Conservation (phyloP, 2,113 vertebrate genomes). For the Coptodon bakossiorum region DNA sequence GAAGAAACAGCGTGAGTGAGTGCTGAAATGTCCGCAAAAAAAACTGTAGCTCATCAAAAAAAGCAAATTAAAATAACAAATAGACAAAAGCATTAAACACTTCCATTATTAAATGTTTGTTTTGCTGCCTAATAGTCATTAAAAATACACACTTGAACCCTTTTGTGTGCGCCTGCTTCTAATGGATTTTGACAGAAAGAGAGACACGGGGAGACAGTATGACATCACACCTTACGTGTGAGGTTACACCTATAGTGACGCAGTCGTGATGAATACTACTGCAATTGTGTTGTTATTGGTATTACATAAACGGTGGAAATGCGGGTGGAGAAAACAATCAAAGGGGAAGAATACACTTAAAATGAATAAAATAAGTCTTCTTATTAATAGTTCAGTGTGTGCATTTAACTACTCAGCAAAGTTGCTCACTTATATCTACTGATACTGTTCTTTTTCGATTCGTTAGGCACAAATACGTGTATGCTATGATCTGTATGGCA, state of each 20-base stretch:
- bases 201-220: not conserved
- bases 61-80: not conserved
- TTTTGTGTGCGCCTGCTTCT: not conserved
- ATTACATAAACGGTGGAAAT: not conserved
- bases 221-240: constrained; percentile 50
- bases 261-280: constrained; percentile 22
- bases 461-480: not conserved
- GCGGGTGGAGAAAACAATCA: not conserved
- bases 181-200: not conserved
- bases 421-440: not conserved
- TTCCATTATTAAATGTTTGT: not conserved
- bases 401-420: not conserved
- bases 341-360: not conserved
- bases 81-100: not conserved
- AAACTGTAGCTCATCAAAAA: not conserved
- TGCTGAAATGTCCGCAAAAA: not conserved
- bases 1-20: not conserved
- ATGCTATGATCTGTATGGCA: rapidly evolving
- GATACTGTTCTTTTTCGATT: not conserved
- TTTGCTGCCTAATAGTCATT: not conserved
- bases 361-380: not conserved
- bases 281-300: not conserved
- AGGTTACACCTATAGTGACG: constrained; percentile 51
- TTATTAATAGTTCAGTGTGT: not conserved
- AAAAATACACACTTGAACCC: not conserved